Conservation (phyloP, 2,113 vertebrate genomes). For the Choloepus hoffmanni region DNA sequence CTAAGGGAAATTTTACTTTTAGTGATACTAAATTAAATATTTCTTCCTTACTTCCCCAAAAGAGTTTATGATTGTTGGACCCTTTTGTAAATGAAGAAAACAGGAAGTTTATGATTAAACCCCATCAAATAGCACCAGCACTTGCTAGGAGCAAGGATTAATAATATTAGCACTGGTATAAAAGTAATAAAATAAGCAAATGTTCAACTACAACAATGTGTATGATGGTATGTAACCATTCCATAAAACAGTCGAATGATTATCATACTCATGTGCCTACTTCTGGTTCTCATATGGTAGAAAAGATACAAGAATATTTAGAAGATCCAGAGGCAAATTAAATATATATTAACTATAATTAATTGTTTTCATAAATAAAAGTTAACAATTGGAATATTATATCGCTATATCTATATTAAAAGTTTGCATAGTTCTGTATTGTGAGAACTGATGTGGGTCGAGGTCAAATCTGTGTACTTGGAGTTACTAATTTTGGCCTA, state of each 20-base stretch:
- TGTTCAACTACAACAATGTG: rapidly evolving
- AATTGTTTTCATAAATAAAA: neutral
- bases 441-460: neutral
- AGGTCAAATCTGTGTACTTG: neutral
- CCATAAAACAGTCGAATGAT: neutral
- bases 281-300: neutral
- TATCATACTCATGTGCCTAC: neutral
- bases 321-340: neutral
- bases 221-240: neutral
- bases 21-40: neutral
- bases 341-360: neutral
- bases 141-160: neutral
- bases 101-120: neutral
- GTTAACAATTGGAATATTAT: neutral
- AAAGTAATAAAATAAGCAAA: too few relatives aligned
- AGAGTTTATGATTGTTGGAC: neutral
- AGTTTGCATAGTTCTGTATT: neutral
- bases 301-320: neutral
- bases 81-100: slow-evolving; percentile 1
- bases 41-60: neutral
- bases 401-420: neutral
- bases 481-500: neutral
- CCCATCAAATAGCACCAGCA: neutral
- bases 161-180: rapidly evolving
- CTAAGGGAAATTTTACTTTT: neutral